These are phyloP conservation scores for Agrochola circellaris DNA, from an alignment of 2,888 invertebrate genomes.

Conservation along the genomic window DNA sequence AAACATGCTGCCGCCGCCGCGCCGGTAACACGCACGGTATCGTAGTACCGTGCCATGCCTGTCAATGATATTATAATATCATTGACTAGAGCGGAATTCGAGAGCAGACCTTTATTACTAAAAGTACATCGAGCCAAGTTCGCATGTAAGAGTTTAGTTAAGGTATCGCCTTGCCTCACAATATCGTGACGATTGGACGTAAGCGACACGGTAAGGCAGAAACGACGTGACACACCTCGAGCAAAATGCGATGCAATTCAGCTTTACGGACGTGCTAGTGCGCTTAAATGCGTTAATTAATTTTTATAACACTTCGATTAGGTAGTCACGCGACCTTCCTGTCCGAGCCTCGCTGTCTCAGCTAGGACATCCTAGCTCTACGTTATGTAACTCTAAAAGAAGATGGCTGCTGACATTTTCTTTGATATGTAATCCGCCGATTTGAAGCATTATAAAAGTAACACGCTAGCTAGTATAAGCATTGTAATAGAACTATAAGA, in stretches of 20 bases:
- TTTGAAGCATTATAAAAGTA: slow-evolving; percentile 2
- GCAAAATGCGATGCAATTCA: slow-evolving; percentile 19
- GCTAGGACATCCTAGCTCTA: slow-evolving; percentile 3
- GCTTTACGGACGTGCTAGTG: slow-evolving; percentile 56
- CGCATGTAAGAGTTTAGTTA: neutral
- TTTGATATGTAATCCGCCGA: neutral
- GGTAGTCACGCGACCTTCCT: slow-evolving; percentile 47
- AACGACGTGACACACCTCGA: neutral
- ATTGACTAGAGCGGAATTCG: neutral
- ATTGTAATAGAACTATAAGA: neutral
- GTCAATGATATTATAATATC: neutral
- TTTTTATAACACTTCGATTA: slow-evolving; percentile 33
- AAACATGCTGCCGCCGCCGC: neutral
- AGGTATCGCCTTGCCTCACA: neutral
- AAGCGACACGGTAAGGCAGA: neutral
- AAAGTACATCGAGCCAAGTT: neutral
- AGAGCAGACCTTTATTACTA: neutral
- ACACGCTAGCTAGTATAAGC: neutral
- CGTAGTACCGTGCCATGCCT: neutral
- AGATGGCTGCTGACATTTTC: neutral
- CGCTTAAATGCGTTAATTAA: slow-evolving; percentile 42
- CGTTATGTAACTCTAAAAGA: neutral
- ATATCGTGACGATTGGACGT: neutral
- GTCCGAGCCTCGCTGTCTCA: neutral
- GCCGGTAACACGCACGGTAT: neutral